phyloP scores from a whole-genome alignment of 2,113 vertebrate species.

The Xiphias gladius region DNA sequence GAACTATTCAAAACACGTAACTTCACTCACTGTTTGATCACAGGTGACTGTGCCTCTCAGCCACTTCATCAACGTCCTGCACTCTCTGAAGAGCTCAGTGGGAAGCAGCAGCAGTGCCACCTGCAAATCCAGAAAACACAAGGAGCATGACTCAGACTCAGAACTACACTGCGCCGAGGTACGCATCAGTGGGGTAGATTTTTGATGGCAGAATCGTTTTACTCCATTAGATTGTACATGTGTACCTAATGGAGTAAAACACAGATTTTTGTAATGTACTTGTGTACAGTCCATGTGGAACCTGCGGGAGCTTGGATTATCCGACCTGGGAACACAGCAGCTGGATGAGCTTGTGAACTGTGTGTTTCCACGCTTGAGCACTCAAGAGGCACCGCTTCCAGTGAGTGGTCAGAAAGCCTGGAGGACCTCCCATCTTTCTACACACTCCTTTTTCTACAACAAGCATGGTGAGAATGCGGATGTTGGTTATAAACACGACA shows the following conservation, averaged over 20 bases:
- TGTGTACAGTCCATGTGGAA: slow-evolving; percentile 79
- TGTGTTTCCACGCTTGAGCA: slow-evolving; percentile 85
- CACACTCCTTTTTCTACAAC: slow-evolving; percentile 95
- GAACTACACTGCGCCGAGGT: slow-evolving; percentile 88
- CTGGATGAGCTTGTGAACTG: slow-evolving; percentile 86
- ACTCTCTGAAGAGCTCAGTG: slow-evolving; percentile 89
- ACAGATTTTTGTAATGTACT: not conserved
- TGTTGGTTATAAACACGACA: not conserved
- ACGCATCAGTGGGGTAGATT: slow-evolving; percentile 10
- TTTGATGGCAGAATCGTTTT: too few species aligned
- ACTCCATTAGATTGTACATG: too few species aligned
- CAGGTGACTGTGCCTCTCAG: slow-evolving; percentile 97
- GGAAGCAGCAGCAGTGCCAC: slow-evolving; percentile 77
- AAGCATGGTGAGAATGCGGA: slow-evolving; percentile 89
- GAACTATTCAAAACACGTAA: not conserved
- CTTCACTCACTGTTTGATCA: not conserved
- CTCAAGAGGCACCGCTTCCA: slow-evolving; percentile 64
- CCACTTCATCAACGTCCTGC: slow-evolving; percentile 95
- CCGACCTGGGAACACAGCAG: slow-evolving; percentile 88
- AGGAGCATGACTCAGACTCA: slow-evolving; percentile 83
- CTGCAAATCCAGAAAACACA: slow-evolving; percentile 79
- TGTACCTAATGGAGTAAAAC: too few species aligned
- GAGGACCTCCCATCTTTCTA: slow-evolving; percentile 91
- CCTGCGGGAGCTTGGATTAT: slow-evolving; percentile 91
- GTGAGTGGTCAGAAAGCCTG: slow-evolving; percentile 78